Evolutionary conservation across 1,140 invertebrate genomes (phyloP).

Genomic region (Ooceraea biroi): DNA sequence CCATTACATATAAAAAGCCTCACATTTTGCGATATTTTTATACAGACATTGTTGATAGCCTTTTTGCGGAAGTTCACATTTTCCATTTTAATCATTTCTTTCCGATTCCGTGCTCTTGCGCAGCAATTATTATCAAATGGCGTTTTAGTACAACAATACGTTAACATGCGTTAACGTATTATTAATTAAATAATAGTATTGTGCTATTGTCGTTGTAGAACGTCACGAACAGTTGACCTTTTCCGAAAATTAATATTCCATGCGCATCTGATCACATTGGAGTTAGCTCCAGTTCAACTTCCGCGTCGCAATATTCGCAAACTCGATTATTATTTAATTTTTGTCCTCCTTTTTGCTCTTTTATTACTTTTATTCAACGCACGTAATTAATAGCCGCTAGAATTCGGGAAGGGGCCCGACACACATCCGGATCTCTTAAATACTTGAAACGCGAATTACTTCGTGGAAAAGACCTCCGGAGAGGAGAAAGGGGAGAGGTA

Average conservation of each 20-base stretch:
- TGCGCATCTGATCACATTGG: too few relatives aligned
- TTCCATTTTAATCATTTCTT: not conserved
- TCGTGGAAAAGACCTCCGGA: not conserved
- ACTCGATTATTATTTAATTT: not conserved
- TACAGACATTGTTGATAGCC: not conserved
- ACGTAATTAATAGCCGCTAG: conserved; percentile 3
- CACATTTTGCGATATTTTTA: conserved; percentile 14
- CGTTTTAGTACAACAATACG: conserved; percentile 6
- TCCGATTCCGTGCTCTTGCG: not conserved
- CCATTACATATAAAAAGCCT: not conserved
- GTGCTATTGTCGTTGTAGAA: not conserved
- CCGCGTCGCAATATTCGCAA: not conserved
- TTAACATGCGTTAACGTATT: not conserved
- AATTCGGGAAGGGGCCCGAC: not conserved
- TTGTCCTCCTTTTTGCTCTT: not conserved
- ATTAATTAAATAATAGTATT: not conserved
- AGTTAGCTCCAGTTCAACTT: too few relatives aligned
- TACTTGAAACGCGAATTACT: conserved; percentile 14
- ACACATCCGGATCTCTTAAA: conserved; percentile 31
- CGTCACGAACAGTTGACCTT: not conserved
- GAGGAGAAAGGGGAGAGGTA: not conserved
- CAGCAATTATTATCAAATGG: conserved; percentile 14
- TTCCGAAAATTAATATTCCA: conserved; percentile 7
- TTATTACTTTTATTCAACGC: not conserved
- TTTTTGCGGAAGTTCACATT: not conserved